A percentile compares a stretch with the other conserved stretches of the same genome.
Evolutionary conservation across 2,797 vertebrate species (phyloP).

Genomic region (Anas capensis): DNA sequence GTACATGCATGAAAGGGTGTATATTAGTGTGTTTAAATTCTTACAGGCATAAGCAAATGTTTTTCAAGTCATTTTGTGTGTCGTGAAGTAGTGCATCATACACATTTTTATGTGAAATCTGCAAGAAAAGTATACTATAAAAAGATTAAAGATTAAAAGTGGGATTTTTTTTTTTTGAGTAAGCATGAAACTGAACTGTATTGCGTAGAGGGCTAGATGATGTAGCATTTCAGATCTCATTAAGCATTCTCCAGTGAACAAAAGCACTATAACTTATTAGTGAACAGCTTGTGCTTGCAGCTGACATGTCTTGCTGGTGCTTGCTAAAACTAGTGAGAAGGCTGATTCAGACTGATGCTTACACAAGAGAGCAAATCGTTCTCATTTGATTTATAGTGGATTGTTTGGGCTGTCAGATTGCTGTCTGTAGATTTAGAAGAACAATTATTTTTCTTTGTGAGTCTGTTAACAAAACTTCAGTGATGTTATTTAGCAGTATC

Average conservation of each 20-base stretch:
- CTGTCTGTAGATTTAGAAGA: neutral
- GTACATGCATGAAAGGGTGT: neutral
- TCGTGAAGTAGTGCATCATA: neutral
- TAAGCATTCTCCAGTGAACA: constrained; percentile 17
- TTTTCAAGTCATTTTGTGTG: neutral
- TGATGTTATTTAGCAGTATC: neutral
- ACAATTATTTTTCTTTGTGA: neutral
- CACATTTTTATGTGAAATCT: neutral
- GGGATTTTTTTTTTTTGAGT: neutral
- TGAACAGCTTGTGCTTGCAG: constrained; percentile 41
- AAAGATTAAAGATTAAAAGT: neutral
- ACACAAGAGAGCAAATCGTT: constrained; percentile 26
- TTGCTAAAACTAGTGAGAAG: constrained; percentile 19
- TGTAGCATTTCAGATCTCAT: constrained; percentile 3
- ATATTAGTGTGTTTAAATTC: neutral
- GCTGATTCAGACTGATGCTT: constrained; percentile 11
- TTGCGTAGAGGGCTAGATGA: neutral
- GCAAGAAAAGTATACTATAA: neutral
- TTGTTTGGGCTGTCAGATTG: constrained; percentile 32
- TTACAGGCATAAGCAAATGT: neutral
- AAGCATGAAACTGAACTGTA: neutral
- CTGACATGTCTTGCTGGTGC: constrained; percentile 36
- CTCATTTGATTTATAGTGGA: constrained; percentile 30
- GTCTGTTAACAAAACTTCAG: neutral
- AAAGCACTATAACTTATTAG: neutral